These are phyloP conservation scores for Tipula vernalis DNA, from an alignment of 2,888 invertebrate species.

Conservation along the genomic window DNA sequence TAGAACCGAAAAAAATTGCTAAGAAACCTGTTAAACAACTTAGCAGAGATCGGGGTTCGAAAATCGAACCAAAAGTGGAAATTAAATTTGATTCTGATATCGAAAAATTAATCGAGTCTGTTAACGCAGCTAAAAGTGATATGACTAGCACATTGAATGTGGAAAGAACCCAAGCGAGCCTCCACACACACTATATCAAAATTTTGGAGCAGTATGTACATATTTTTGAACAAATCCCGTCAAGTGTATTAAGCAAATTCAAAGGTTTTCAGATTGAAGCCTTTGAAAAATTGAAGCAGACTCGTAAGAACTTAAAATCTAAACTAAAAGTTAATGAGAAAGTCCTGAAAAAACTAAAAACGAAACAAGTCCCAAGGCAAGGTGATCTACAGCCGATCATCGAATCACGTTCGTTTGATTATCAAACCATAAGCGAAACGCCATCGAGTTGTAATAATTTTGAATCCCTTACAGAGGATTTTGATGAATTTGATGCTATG, in stretches of 20 bases:
- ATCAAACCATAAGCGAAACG: background rate
- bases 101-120: background rate
- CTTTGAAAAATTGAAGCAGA: conserved; percentile 43
- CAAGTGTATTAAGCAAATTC: conserved; percentile 44
- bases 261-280: conserved; percentile 45
- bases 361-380: background rate
- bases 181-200: background rate
- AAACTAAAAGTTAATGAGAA: conserved; percentile 36
- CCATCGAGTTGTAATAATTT: background rate
- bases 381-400: background rate
- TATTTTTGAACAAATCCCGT: conserved; percentile 51
- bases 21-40: background rate
- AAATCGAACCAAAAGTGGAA: background rate
- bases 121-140: background rate
- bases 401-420: background rate
- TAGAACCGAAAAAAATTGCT: background rate
- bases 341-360: conserved; percentile 17
- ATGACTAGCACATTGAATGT: background rate
- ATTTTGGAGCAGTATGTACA: conserved; percentile 45
- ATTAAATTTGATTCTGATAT: background rate
- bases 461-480: conserved; percentile 11
- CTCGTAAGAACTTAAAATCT: conserved; percentile 46
- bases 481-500: conserved; percentile 29
- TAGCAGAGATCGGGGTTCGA: background rate
- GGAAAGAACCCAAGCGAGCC: background rate